Evolutionary conservation across 2,888 invertebrate genomes (phyloP).

Genomic region (Malacosoma neustria): DNA sequence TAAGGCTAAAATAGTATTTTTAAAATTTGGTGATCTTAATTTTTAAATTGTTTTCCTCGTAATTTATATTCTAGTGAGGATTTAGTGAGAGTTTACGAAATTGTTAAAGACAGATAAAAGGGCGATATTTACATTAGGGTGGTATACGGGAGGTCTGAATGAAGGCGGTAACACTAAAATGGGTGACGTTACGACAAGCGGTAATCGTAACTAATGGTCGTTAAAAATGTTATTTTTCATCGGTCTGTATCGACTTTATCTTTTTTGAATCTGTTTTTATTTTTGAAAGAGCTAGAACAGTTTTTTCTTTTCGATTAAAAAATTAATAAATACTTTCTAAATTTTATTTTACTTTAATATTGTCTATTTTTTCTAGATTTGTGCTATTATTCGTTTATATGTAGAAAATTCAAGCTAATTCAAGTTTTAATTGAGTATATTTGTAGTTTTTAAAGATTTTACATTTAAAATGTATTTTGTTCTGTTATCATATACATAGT

Average conservation of each 20-base stretch:
- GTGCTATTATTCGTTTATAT: too few species aligned
- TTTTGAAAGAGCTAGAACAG: neutral
- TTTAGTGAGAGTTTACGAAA: slow-evolving; percentile 70
- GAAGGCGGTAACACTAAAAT: slow-evolving; percentile 42
- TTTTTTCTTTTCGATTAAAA: neutral
- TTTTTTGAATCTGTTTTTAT: neutral
- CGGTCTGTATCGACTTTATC: neutral
- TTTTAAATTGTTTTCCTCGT: slow-evolving; percentile 32
- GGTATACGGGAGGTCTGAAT: slow-evolving; percentile 57
- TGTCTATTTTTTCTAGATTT: too few species aligned
- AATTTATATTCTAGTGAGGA: slow-evolving; percentile 69
- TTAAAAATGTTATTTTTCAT: slow-evolving; percentile 14
- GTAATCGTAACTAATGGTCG: slow-evolving; percentile 53
- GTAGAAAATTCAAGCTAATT: too few species aligned
- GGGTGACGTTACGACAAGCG: slow-evolving; percentile 50
- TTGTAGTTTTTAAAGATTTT: too few species aligned
- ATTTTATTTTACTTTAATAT: too few species aligned
- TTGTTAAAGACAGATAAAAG: slow-evolving; percentile 73
- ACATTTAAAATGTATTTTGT: too few species aligned
- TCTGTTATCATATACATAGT: too few species aligned
- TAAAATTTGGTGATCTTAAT: slow-evolving; percentile 14
- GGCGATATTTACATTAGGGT: slow-evolving; percentile 65
- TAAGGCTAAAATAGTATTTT: slow-evolving; percentile 11
- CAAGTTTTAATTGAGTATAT: too few species aligned
- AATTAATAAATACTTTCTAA: too few species aligned